Evolutionary conservation across 2,888 invertebrate species (phyloP), one percentile per base, ranked within the genome.

Genomic region (Apamea crenata): DNA sequence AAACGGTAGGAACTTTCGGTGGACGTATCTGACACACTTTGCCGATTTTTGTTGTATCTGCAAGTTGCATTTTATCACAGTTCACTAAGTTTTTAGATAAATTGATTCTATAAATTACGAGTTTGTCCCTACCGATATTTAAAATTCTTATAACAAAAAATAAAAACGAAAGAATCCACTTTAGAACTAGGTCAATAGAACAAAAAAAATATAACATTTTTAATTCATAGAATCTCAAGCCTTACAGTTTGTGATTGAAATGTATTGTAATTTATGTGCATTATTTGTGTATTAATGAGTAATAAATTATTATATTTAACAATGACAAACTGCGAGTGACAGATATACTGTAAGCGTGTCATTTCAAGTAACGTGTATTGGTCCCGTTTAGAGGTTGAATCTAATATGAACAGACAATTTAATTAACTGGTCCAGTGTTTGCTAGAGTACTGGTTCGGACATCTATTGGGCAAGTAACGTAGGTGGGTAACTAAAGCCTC

Each of bases 201-300:
- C 25, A 56, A 0, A 18, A 14, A 72, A 29, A 65, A 36, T 8
- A 36, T 14, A 36, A 56, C 29, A 70, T 44, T 63, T 61, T 47
- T 47, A 84, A 73, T 59, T 59, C 59, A 61, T 32, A 59, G 10
- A 29, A 81, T 72, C 25, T 71, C 53, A 70, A 73, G 14, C 59
- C 14, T 29, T 21, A 61, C 29, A 80, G 21, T 63, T 74, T 88
- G 40, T 74, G 72, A 86, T 83, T 83, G 69, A 83, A 88, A 86
- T 83, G 18, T 83, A 87, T 88, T 88, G 40, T 78, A 81, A 87
- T 88, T 86, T 81, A 86, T 88, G 88, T 79, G 53, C 81, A 81
- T 88, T 40, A 77, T 78, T 87, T 87, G 71, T 66, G n/a, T 80
- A 77, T 76, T 82, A 76, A 86, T 80, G 67, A 80, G 74, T 29